Conservation (phyloP, 1,140 invertebrate genomes). For the Saccostrea echinata region DNA sequence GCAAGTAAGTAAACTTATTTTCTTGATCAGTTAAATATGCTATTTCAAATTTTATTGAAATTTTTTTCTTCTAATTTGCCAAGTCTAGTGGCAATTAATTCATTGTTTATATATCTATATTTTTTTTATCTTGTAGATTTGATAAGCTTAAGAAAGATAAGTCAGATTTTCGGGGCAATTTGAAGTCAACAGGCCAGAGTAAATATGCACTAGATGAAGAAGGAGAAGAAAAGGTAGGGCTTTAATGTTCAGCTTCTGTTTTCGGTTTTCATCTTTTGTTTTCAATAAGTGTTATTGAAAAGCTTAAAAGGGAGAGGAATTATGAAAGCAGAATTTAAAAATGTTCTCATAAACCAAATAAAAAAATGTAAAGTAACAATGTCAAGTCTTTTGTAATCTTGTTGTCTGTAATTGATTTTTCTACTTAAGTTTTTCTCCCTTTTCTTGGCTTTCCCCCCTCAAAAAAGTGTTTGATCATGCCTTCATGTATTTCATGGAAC, state of each 20-base stretch:
- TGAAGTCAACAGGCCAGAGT: conserved; percentile 99
- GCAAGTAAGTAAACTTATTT: conserved; percentile 86
- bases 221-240: conserved; percentile 83
- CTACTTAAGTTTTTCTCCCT: not conserved
- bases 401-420: not conserved
- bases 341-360: too few species aligned
- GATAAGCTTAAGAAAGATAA: conserved; percentile 87
- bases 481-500: too few species aligned
- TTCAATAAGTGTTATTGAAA: not conserved
- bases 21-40: not conserved
- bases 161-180: conserved; percentile 97
- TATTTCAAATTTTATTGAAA: not conserved
- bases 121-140: conserved; percentile 86
- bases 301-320: not conserved
- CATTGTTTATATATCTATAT: not conserved
- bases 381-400: too few species aligned
- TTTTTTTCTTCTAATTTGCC: not conserved
- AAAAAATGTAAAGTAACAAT: too few species aligned
- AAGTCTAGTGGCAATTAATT: not conserved
- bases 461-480: too few species aligned
- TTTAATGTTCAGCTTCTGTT: not conserved
- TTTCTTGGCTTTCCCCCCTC: not conserved
- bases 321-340: not conserved
- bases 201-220: conserved; percentile 99
- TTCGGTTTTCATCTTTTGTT: conserved; percentile 38